phyloP scores from a whole-genome alignment of 2,888 invertebrate species.

The Gisinianus flammeolus region DNA sequence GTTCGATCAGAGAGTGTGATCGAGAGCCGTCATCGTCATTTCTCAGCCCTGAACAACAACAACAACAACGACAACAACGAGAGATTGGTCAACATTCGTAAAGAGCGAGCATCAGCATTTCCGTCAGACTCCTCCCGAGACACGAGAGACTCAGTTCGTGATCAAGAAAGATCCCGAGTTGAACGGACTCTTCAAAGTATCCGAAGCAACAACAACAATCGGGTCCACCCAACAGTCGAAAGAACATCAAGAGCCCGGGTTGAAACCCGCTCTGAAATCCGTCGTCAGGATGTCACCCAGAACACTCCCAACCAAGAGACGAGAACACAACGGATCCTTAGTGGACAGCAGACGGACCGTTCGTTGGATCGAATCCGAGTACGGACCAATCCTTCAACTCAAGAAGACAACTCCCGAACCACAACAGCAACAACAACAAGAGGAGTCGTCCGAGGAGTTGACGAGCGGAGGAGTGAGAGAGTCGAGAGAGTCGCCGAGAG shows the following conservation, averaged over 20 bases:
- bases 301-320: neutral
- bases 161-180: too few species aligned
- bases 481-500: neutral
- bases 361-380: neutral
- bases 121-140: too few species aligned
- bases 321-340: neutral
- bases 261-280: neutral
- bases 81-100: too few species aligned
- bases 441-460: too few species aligned
- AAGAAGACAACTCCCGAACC: neutral
- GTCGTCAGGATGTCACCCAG: too few species aligned
- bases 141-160: neutral
- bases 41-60: neutral
- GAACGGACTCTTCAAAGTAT: too few species aligned
- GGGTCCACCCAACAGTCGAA: neutral
- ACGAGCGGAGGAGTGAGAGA: neutral
- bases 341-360: neutral
- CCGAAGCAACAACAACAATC: neutral
- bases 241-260: neutral
- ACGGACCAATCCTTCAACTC: neutral
- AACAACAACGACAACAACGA: neutral
- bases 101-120: too few species aligned
- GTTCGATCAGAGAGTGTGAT: slow-evolving; percentile 47
- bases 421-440: slow-evolving; percentile 5
- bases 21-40: slow-evolving; percentile 27